A percentile compares a stretch with the other conserved stretches of the same genome.
Evolutionary conservation across 2,113 vertebrate genomes (phyloP).

Genomic region (Steatornis caripensis): DNA sequence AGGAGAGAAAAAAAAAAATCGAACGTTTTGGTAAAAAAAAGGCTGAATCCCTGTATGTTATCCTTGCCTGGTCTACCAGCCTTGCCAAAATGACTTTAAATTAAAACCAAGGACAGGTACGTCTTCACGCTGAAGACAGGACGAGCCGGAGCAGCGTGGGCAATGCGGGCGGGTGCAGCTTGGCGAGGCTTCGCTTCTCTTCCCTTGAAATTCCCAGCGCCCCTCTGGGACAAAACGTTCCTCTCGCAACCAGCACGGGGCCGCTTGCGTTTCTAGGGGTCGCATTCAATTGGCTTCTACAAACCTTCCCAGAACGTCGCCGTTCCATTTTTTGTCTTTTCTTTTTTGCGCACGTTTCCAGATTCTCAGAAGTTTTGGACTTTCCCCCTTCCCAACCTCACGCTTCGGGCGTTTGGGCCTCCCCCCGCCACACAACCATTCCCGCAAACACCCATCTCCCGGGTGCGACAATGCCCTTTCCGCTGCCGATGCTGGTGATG

Average conservation of each 20-base stretch:
- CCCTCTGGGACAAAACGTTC: background rate
- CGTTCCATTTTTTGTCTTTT: accelerated
- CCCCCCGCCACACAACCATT: background rate
- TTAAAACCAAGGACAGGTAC: background rate
- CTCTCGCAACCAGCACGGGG: background rate
- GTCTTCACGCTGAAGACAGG: background rate
- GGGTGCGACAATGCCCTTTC: background rate
- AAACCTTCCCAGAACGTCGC: background rate
- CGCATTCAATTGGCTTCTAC: background rate
- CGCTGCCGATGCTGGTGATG: background rate
- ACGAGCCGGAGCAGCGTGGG: accelerated
- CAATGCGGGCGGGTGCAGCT: accelerated
- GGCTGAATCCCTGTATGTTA: background rate
- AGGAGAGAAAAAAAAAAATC: background rate
- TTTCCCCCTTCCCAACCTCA: background rate
- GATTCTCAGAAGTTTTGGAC: background rate
- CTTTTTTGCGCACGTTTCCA: accelerated
- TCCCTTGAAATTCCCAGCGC: background rate
- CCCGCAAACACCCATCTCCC: background rate
- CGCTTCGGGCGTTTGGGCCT: background rate
- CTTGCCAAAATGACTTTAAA: background rate
- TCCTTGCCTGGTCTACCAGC: background rate
- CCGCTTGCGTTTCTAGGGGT: background rate
- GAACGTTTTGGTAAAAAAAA: background rate
- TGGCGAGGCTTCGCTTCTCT: background rate